Evolutionary conservation across 2,797 vertebrate genomes (phyloP), one percentile per base, ranked within the genome.

Genomic region (Urosaurus nigricauda): DNA sequence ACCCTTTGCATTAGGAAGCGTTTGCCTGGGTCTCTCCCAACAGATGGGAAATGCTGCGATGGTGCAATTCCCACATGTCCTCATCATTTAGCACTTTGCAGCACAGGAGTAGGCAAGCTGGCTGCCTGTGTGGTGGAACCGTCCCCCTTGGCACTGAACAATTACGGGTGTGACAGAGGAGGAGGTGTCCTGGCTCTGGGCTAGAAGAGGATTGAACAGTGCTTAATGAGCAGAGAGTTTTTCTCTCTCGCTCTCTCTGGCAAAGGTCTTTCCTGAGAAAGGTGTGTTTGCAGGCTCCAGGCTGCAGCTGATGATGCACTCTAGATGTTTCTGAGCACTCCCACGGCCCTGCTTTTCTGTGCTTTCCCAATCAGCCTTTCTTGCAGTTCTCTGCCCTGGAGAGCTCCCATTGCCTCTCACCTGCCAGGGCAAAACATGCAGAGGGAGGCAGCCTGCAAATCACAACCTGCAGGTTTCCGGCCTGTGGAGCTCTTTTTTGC

Each of bases 51-150:
- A 47, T 0, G 32, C 71, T 73, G 8, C 0, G 81, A 4, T 2
- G 2, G 1, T 43, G 73, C 47, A 16, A 29, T 93, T 89, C 58
- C 65, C 56, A 56, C 37, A 21, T 73, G 90, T 90, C 82, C 7
- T 40, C 32, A 16, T 37, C 32, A 43, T 83, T 85, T 1, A 71
- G 88, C 93, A 87, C 77, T 83, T 56, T 56, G 16, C 68, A 32
- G 14, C 40, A 40, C 3, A 4, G 8, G 63, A 58, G 80, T 12
- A 47, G 78, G 8, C 9, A 68, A 79, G 89, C 5, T 2, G 53
- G 63, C 2, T 5, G 68, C 19, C 40, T 1, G 63, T 9, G 37
- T 65, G 63, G 71, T 26, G 8, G 5, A 56, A 2, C 84, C 0
- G 0, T 87, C 12, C 21, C 5, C 79, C 37, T n/a, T 19, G 77